phyloP scores from a whole-genome alignment of 2,888 invertebrate genomes.

The Tetranychus piercei region DNA sequence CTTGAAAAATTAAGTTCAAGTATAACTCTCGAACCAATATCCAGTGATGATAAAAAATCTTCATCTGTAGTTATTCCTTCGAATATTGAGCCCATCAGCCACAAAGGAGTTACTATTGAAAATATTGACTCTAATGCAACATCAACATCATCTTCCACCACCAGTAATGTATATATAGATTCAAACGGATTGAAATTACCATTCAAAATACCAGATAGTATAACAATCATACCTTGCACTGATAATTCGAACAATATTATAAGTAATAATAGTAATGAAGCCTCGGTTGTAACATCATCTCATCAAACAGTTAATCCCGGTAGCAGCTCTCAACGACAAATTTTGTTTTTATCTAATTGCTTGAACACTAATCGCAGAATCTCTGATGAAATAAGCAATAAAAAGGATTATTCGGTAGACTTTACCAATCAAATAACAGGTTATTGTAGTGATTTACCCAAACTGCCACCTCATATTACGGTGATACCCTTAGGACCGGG shows the following conservation, averaged over 20 bases:
- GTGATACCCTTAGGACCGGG: conserved; percentile 14
- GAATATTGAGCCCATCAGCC: background rate
- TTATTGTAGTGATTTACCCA: conserved; percentile 10
- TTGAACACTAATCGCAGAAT: background rate
- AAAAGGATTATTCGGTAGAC: conserved; percentile 10
- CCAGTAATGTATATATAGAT: background rate
- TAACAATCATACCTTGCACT: conserved; percentile 15
- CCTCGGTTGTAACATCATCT: conserved; percentile 16
- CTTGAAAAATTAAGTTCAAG: background rate
- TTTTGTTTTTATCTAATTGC: background rate
- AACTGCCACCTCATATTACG: conserved; percentile 17
- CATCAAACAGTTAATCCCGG: background rate
- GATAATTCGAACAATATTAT: background rate
- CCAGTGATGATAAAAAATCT: background rate
- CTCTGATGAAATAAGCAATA: background rate
- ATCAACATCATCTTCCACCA: background rate
- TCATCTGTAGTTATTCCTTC: background rate
- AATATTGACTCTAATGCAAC: background rate
- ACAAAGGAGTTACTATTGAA: background rate
- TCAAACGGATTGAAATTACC: conserved; percentile 6
- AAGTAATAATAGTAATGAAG: conserved; percentile 9
- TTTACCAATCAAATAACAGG: conserved; percentile 9
- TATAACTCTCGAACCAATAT: background rate
- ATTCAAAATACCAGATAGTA: conserved; percentile 16
- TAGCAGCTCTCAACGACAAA: background rate